phyloP scores from a whole-genome alignment of 1,140 invertebrate species.

The Lasioglossum baleicum region DNA sequence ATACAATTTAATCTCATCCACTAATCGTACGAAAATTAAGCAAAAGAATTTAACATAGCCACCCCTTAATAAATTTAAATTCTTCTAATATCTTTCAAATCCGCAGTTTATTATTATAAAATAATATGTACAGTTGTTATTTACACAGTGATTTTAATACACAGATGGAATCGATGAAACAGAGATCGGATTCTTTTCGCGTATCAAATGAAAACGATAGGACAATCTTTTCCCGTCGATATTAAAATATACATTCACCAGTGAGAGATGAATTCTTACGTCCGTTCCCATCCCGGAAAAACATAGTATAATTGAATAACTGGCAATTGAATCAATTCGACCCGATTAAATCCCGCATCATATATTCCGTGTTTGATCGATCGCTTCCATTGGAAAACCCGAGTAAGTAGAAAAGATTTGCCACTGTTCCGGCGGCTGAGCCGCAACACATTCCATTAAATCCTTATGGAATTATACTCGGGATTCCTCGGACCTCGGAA shows the following conservation, averaged over 20 bases:
- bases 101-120: too few relatives aligned
- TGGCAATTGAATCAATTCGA: background rate
- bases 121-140: too few relatives aligned
- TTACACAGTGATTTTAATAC: too few relatives aligned
- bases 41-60: too few relatives aligned
- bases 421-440: conserved; percentile 6
- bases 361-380: conserved; percentile 16
- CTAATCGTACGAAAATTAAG: too few relatives aligned
- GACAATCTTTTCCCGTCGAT: too few relatives aligned
- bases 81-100: too few relatives aligned
- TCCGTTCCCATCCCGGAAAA: background rate
- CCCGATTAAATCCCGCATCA: conserved; percentile 4
- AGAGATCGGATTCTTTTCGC: too few relatives aligned
- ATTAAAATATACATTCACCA: background rate
- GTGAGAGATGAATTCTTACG: conserved; percentile 14
- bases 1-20: too few relatives aligned
- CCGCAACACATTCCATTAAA: conserved; percentile 6
- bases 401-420: conserved; percentile 32
- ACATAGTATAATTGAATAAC: background rate
- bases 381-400: background rate
- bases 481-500: background rate
- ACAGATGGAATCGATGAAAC: too few relatives aligned
- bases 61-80: too few relatives aligned
- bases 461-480: conserved; percentile 13
- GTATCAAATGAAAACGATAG: too few relatives aligned